Evolutionary conservation across 2,888 invertebrate genomes (phyloP).

Genomic region (Halictus ligatus): DNA sequence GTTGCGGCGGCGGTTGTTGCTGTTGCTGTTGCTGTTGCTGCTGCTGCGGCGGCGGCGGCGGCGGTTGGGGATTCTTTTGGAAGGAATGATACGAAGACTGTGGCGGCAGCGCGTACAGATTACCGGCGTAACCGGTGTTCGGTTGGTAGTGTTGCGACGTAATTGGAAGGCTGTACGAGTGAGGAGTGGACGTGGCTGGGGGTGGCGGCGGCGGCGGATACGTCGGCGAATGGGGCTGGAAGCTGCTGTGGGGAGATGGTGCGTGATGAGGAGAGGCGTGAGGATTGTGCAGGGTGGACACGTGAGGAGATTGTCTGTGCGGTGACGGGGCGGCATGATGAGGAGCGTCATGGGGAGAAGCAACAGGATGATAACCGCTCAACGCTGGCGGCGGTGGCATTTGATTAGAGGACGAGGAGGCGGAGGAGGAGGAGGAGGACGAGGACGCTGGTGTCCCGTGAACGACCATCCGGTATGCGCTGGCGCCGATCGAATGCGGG

Average conservation of each 20-base stretch:
- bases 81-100: slow-evolving; percentile 81
- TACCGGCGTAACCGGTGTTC: slow-evolving; percentile 76
- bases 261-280: slow-evolving; percentile 78
- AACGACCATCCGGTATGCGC: slow-evolving; percentile 63
- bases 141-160: slow-evolving; percentile 84
- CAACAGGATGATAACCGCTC: slow-evolving; percentile 67
- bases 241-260: slow-evolving; percentile 83
- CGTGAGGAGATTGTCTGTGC: slow-evolving; percentile 77
- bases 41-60: slow-evolving; percentile 52
- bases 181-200: slow-evolving; percentile 85
- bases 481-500: slow-evolving; percentile 64
- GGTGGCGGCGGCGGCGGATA: slow-evolving; percentile 82
- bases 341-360: slow-evolving; percentile 66
- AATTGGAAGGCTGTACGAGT: slow-evolving; percentile 82
- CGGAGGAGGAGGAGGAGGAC: slow-evolving; percentile 64
- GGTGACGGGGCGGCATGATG: slow-evolving; percentile 75
- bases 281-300: slow-evolving; percentile 74
- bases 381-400: slow-evolving; percentile 73
- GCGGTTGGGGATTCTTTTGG: slow-evolving; percentile 77
- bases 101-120: slow-evolving; percentile 81
- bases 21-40: slow-evolving; percentile 51
- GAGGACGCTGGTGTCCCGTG: slow-evolving; percentile 59
- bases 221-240: slow-evolving; percentile 84
- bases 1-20: slow-evolving; percentile 60
- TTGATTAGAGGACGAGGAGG: slow-evolving; percentile 69